Percentiles rank a stretch among this genome's conserved stretches.
Evolutionary conservation across 2,797 vertebrate genomes (phyloP).

Genomic region (Schizothorax lantsangensis): DNA sequence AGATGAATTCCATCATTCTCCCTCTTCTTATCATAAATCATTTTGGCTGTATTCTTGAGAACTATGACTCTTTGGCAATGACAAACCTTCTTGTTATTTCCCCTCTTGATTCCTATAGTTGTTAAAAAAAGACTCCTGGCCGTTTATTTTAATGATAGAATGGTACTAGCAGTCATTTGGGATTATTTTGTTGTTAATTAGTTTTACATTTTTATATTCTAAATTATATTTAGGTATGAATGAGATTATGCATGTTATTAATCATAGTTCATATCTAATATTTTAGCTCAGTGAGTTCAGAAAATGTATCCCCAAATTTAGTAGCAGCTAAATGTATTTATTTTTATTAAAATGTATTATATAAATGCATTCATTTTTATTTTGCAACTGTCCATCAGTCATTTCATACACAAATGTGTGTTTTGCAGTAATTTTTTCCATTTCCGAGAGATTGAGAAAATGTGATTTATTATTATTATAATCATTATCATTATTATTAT

Average conservation of each 20-base stretch:
- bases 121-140: neutral
- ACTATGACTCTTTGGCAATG: neutral
- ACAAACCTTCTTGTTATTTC: neutral
- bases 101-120: neutral
- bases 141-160: neutral
- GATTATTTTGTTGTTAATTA: neutral
- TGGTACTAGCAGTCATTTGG: neutral
- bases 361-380: neutral
- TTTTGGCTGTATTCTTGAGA: neutral
- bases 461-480: neutral
- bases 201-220: neutral
- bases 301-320: neutral
- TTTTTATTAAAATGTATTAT: neutral
- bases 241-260: neutral
- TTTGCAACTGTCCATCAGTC: neutral
- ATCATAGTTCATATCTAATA: neutral
- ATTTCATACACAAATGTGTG: neutral
- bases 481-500: slow-evolving; percentile 28
- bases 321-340: neutral
- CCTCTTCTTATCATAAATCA: neutral
- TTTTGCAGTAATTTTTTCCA: neutral
- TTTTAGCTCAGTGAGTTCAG: neutral
- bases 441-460: slow-evolving; percentile 17
- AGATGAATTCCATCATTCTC: too few species aligned
- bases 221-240: neutral